Evolutionary conservation across 2,888 invertebrate genomes (phyloP).

Genomic region (Drosophila vallismaia): DNA sequence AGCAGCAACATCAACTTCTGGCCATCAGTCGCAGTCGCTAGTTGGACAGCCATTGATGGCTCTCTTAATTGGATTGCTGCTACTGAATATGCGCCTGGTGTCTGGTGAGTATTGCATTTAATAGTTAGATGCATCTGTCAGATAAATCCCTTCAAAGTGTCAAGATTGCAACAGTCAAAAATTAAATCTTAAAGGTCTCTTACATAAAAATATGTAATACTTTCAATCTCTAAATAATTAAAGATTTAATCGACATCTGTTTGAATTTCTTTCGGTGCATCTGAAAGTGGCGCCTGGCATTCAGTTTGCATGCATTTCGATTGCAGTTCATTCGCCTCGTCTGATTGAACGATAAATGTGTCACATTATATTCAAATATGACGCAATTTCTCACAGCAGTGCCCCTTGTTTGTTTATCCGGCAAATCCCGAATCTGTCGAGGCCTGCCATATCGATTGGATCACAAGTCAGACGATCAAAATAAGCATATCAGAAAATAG

Average conservation of each 20-base stretch:
- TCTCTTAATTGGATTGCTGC: conserved; percentile 81
- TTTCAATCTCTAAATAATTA: neutral
- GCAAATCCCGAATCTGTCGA: conserved; percentile 33
- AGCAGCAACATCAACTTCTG: conserved; percentile 28
- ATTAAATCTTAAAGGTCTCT: too few relatives aligned
- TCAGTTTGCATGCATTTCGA: conserved; percentile 11
- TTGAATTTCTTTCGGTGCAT: neutral
- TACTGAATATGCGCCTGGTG: conserved; percentile 75
- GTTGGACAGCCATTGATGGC: conserved; percentile 75
- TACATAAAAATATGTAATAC: too few relatives aligned
- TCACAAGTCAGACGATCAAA: conserved; percentile 30
- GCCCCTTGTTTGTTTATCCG: conserved; percentile 40
- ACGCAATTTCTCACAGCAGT: conserved; percentile 60
- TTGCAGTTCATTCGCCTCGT: conserved; percentile 48
- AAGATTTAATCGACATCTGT: neutral
- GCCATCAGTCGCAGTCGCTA: conserved; percentile 41
- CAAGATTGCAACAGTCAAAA: neutral
- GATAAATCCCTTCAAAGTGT: conserved; percentile 1
- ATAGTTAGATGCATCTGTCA: conserved; percentile 12
- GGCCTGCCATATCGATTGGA: conserved; percentile 46
- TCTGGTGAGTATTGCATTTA: conserved; percentile 78
- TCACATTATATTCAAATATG: conserved; percentile 62
- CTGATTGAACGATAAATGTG: conserved; percentile 55
- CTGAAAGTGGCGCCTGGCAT: conserved; percentile 12
- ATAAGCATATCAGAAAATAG: neutral